Percentiles rank a stretch among this genome's conserved stretches.
phyloP scores from a whole-genome alignment of 1,140 invertebrate species.

The Cecropterus lyciades region DNA sequence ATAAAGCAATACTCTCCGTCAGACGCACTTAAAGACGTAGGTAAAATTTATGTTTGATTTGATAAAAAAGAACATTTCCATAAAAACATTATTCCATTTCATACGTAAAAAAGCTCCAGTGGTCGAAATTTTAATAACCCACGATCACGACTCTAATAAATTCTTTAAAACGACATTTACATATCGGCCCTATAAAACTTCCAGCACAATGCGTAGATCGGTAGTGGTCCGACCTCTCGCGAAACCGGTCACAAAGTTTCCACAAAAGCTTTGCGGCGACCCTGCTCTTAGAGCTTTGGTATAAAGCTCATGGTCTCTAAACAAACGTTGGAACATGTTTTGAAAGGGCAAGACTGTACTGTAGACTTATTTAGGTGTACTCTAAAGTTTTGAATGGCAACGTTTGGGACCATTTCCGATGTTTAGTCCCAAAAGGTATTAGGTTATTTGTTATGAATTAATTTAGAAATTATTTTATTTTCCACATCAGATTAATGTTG shows the following conservation, averaged over 20 bases:
- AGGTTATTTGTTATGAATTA: too few species aligned
- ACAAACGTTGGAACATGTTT: not conserved
- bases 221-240: slow-evolving; percentile 41
- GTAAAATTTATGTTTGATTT: too few species aligned
- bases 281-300: not conserved
- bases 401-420: not conserved
- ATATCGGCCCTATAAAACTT: slow-evolving; percentile 23
- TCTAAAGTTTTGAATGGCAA: slow-evolving; percentile 3
- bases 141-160: too few species aligned
- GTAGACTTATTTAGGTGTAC: slow-evolving; percentile 39
- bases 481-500: too few species aligned
- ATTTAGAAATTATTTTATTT: too few species aligned
- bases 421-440: too few species aligned
- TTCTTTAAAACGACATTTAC: not conserved
- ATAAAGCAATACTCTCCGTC: too few species aligned
- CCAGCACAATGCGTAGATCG: slow-evolving; percentile 36
- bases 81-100: too few species aligned
- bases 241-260: slow-evolving; percentile 42
- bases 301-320: not conserved
- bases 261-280: not conserved
- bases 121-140: too few species aligned
- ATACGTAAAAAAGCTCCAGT: too few species aligned
- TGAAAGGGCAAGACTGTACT: slow-evolving; percentile 41
- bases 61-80: too few species aligned
- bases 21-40: too few species aligned